Evolutionary conservation across 2,888 invertebrate species (phyloP).

Genomic region (Lymantria dispar): DNA sequence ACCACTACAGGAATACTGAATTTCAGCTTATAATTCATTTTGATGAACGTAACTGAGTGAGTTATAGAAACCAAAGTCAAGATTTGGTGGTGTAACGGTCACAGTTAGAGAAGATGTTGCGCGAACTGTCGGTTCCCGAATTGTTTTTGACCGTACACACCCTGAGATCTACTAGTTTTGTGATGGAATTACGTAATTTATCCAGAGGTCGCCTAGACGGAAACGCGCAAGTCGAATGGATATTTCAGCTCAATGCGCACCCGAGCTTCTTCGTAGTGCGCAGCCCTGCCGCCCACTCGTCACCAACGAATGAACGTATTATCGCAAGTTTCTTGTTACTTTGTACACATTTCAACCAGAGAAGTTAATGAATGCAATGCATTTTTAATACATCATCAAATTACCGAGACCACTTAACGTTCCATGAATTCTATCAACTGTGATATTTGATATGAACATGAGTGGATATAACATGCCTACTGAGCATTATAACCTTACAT

Average conservation of each 20-base stretch:
- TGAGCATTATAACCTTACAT: too few relatives aligned
- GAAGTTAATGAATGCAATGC: conserved; percentile 40
- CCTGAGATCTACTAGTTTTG: conserved; percentile 67
- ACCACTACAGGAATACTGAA: conserved; percentile 75
- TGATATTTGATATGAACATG: conserved; percentile 38
- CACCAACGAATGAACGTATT: conserved; percentile 60
- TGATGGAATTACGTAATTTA: conserved; percentile 78
- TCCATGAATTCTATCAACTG: conserved; percentile 52
- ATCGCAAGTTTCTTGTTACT: conserved; percentile 77
- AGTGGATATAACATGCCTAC: neutral
- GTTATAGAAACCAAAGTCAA: neutral
- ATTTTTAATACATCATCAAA: conserved; percentile 63
- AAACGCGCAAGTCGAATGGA: conserved; percentile 79
- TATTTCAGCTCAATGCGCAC: conserved; percentile 80
- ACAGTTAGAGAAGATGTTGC: conserved; percentile 47
- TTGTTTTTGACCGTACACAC: conserved; percentile 71
- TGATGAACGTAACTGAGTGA: conserved; percentile 32
- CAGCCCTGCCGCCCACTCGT: conserved; percentile 75
- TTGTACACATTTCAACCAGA: conserved; percentile 66
- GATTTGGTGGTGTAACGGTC: conserved; percentile 34
- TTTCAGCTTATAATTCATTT: conserved; percentile 78
- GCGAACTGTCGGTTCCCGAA: conserved; percentile 55
- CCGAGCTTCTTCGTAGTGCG: conserved; percentile 62
- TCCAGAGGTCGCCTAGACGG: conserved; percentile 77
- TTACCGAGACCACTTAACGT: conserved; percentile 62